Percentiles rank a stretch among this genome's conserved stretches.
Evolutionary conservation across 1,140 invertebrate genomes (phyloP).

Genomic region (Subanguina moxae): DNA sequence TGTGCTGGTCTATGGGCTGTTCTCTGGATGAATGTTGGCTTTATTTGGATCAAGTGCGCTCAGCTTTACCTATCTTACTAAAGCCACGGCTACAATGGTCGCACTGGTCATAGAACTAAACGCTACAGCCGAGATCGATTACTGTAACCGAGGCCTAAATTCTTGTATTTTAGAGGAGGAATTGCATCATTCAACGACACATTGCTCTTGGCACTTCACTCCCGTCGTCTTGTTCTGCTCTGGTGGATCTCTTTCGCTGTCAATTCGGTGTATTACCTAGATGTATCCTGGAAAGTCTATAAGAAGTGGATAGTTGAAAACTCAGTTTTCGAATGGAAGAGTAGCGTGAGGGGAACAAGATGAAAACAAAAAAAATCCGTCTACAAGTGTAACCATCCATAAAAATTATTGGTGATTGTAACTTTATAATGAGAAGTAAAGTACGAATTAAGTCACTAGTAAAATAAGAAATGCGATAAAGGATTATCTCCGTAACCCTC

Average conservation of each 20-base stretch:
- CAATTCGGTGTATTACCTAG: background rate
- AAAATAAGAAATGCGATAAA: too few species aligned
- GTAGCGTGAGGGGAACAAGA: too few species aligned
- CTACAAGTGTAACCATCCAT: too few species aligned
- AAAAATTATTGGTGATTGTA: too few species aligned
- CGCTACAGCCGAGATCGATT: too few species aligned
- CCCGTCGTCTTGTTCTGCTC: background rate
- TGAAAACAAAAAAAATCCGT: too few species aligned
- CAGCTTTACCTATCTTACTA: background rate
- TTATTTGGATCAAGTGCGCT: background rate
- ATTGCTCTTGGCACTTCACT: background rate
- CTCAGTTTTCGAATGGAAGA: background rate
- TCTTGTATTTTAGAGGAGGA: background rate
- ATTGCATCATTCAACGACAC: background rate
- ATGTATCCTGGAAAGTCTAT: background rate
- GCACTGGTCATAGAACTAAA: too few species aligned
- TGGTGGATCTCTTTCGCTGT: constrained; percentile 1
- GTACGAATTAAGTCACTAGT: too few species aligned
- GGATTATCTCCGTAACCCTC: too few species aligned
- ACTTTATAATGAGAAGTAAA: too few species aligned
- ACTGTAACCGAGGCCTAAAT: too few species aligned
- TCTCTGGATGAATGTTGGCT: background rate
- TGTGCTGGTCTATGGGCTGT: background rate
- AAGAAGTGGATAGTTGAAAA: background rate
- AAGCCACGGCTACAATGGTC: too few species aligned